Evolutionary conservation across 2,888 invertebrate species (phyloP), one percentile per base, ranked within the genome.

Genomic region (Drosophila paranaensis): DNA sequence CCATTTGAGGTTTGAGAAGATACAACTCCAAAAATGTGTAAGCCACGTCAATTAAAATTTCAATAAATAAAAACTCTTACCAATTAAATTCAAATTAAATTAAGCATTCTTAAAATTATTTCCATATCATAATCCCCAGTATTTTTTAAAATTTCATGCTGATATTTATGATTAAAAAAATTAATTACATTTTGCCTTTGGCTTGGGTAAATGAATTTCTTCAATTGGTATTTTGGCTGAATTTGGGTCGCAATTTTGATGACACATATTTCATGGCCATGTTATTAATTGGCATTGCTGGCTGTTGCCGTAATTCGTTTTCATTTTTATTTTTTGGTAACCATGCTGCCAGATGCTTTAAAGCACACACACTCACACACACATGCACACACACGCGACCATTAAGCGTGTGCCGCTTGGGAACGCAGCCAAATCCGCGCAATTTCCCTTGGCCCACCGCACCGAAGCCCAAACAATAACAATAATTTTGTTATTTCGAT

Each of bases 401-500:
- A 72, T 71, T 72, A 77, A 77, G 69, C 68, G 71, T 68, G 66
- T 74, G 82, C 60, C 79, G 79, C 87, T 79, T 72, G 84, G 87
- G 69, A 68, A 64, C 55, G 54, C 68, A 60, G 72, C 51, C 60
- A 87, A 83, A 88, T 88, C 84, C 87, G 81, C 80, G 74, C 71
- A 77, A 83, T 83, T 83, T 77, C 68, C 74, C 58, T 40, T 27
- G 13, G 39, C 42, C 65, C 27, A 20, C 8, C 60, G 35, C 30
- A 50, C n/a, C 71, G 0, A n/a, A 20, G 68, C 57, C 53, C 74
- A 71, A 81, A 85, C 76, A 85, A 82, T 85, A 85, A 83, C 81
- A 89, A 89, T 89, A 88, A 88, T 85, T 89, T 88, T 88, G 89
- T 88, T 88, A 89, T 89, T 88, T 88, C 88, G 88, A 88, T 88